Conservation (phyloP, 2,113 vertebrate species). For the Zapus hudsonius region DNA sequence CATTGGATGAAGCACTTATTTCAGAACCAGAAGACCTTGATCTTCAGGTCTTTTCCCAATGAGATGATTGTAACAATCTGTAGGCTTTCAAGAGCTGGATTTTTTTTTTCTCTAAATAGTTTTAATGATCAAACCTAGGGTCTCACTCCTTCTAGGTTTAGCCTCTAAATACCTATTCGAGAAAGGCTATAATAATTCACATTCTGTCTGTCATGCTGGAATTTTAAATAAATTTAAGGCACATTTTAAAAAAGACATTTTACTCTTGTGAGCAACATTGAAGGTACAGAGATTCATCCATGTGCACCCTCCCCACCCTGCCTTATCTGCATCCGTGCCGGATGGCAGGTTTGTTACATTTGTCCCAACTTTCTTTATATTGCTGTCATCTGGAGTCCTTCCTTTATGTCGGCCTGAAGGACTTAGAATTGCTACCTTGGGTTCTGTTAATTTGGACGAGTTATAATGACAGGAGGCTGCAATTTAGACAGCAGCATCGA, state of each 20-base stretch:
- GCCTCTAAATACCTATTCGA: neutral
- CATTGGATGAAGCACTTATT: neutral
- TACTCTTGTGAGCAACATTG: neutral
- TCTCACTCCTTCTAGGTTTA: neutral
- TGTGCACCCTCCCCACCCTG: fast-evolving
- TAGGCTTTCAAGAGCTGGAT: neutral
- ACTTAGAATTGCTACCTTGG: neutral
- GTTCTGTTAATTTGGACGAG: neutral
- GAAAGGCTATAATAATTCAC: neutral
- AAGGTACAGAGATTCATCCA: neutral
- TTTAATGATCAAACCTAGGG: neutral
- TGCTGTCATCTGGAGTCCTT: neutral
- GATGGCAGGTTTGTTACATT: neutral
- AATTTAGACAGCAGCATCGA: neutral
- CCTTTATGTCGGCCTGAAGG: neutral
- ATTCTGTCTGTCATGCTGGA: neutral
- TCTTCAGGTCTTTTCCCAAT: neutral
- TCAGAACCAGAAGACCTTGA: neutral
- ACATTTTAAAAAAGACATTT: neutral
- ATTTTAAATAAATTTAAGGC: neutral
- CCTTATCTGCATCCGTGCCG: neutral
- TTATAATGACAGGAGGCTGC: neutral
- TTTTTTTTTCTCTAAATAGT: too few relatives aligned
- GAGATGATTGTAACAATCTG: neutral
- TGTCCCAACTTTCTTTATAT: too few relatives aligned